Percentiles rank a stretch among this genome's conserved stretches.
phyloP scores from a whole-genome alignment of 2,888 invertebrate species.

The Lasioglossum villosulum region DNA sequence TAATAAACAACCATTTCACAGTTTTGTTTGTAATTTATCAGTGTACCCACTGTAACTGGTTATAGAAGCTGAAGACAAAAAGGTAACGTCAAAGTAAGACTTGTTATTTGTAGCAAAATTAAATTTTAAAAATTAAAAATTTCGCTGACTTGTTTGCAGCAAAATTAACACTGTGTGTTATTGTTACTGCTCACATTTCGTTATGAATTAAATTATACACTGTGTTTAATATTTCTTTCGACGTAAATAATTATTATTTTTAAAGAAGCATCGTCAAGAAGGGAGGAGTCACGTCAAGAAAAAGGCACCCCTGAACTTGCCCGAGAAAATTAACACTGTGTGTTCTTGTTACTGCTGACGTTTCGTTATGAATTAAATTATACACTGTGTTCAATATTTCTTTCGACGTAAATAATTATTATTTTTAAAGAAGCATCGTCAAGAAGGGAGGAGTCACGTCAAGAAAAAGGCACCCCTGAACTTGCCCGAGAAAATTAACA shows the following conservation, averaged over 20 bases:
- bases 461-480: too few relatives aligned
- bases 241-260: background rate
- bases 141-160: too few relatives aligned
- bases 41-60: too few relatives aligned
- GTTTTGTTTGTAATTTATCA: too few relatives aligned
- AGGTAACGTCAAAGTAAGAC: background rate
- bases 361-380: background rate
- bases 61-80: background rate
- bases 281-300: too few relatives aligned
- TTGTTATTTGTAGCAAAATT: background rate
- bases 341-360: background rate
- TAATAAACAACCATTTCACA: too few relatives aligned
- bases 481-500: background rate
- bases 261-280: too few relatives aligned
- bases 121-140: too few relatives aligned
- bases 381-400: background rate
- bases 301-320: too few relatives aligned
- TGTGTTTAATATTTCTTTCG: background rate
- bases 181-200: background rate
- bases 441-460: too few relatives aligned
- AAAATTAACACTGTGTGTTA: background rate
- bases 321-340: background rate
- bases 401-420: background rate
- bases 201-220: background rate
- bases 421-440: background rate